Percentiles rank a stretch among this genome's conserved stretches.
phyloP scores from a whole-genome alignment of 2,797 vertebrate species.

The Oophaga sylvatica region DNA sequence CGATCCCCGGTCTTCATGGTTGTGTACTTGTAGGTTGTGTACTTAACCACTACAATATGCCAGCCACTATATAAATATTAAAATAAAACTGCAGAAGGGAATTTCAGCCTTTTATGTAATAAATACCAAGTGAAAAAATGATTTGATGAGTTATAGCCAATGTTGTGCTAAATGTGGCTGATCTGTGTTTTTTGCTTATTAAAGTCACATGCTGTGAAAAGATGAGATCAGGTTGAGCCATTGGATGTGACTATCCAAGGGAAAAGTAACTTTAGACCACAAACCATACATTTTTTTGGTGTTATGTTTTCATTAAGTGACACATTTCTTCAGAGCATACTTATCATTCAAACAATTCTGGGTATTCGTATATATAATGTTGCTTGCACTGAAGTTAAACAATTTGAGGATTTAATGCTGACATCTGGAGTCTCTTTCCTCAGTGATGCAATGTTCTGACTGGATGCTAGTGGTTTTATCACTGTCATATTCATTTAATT shows the following conservation, averaged over 20 bases:
- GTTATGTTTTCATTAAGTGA: constrained; percentile 36
- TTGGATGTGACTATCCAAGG: constrained; percentile 6
- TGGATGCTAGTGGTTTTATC: constrained; percentile 44
- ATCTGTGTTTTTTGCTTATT: constrained; percentile 9
- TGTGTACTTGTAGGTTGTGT: too few relatives aligned
- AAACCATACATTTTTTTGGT: constrained; percentile 22
- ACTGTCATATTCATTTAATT: constrained; percentile 44
- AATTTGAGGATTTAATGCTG: constrained; percentile 25
- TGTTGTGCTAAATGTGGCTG: neutral
- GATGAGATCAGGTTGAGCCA: neutral
- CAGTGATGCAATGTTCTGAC: constrained; percentile 41
- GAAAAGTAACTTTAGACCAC: neutral
- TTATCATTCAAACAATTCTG: constrained; percentile 21
- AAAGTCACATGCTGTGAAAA: neutral
- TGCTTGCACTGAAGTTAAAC: constrained; percentile 15
- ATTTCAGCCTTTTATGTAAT: neutral
- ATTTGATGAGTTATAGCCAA: neutral
- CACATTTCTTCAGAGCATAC: constrained; percentile 36
- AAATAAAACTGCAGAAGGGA: neutral
- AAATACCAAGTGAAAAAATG: neutral
- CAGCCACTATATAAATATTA: too few relatives aligned
- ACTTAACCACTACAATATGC: too few relatives aligned
- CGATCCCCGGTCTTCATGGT: too few relatives aligned
- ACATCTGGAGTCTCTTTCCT: constrained; percentile 48
- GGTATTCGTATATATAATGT: constrained; percentile 5